phyloP scores from a whole-genome alignment of 2,888 invertebrate species.

The Hedychridium roseum region DNA sequence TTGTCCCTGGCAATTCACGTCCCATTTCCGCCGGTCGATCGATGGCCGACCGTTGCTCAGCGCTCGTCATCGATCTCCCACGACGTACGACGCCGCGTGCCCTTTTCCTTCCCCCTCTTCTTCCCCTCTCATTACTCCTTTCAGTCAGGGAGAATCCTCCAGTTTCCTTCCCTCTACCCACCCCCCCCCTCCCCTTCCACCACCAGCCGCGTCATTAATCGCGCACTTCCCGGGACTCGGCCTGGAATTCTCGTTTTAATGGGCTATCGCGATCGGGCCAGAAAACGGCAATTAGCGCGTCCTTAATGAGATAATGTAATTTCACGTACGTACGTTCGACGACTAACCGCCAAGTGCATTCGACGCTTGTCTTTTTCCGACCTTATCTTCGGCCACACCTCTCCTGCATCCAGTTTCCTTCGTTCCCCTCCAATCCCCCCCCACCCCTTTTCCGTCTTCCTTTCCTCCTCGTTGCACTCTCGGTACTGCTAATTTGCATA shows the following conservation, averaged over 20 bases:
- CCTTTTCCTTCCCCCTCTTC: constrained; percentile 6
- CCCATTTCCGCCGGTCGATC: constrained; percentile 20
- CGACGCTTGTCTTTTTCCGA: too few relatives aligned
- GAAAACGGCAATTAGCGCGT: constrained; percentile 21
- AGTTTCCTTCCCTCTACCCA: constrained; percentile 9
- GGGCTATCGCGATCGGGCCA: constrained; percentile 7
- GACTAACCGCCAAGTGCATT: constrained; percentile 15
- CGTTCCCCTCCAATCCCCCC: too few relatives aligned
- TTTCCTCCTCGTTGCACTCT: neutral
- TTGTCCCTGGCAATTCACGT: constrained; percentile 25
- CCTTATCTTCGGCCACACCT: too few relatives aligned
- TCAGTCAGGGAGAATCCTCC: too few relatives aligned
- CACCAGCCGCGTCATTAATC: constrained; percentile 1
- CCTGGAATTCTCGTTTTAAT: too few relatives aligned
- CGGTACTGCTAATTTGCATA: constrained; percentile 19
- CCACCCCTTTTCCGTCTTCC: too few relatives aligned
- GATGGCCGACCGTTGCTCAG: neutral
- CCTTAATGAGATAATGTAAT: constrained; percentile 25
- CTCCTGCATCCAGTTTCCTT: too few relatives aligned
- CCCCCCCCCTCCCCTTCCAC: constrained; percentile 1
- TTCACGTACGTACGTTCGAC: constrained; percentile 13
- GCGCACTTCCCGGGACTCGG: constrained; percentile 2
- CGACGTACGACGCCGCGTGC: constrained; percentile 22
- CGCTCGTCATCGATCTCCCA: constrained; percentile 24
- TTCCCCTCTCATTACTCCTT: constrained; percentile 1